Evolutionary conservation across 2,888 invertebrate genomes (phyloP).

Genomic region (Laspeyria flexula): DNA sequence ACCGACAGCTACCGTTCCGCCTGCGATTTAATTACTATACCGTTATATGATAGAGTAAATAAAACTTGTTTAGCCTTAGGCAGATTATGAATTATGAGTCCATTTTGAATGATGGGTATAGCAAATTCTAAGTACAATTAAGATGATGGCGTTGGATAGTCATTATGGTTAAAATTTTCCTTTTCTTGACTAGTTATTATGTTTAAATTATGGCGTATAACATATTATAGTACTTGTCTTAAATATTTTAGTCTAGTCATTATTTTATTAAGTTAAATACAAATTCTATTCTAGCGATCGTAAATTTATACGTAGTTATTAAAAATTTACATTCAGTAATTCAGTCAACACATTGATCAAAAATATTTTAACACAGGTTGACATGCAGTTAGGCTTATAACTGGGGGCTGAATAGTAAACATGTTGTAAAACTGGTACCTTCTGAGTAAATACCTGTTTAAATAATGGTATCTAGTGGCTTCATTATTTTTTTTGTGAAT

Average conservation of each 20-base stretch:
- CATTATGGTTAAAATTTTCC: neutral
- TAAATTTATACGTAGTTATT: neutral
- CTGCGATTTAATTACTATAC: constrained; percentile 60
- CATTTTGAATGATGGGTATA: constrained; percentile 8
- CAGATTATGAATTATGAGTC: constrained; percentile 29
- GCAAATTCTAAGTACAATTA: neutral
- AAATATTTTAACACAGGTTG: constrained; percentile 29
- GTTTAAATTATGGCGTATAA: too few relatives aligned
- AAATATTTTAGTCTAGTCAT: too few relatives aligned
- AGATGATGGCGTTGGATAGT: neutral
- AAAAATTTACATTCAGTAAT: too few relatives aligned
- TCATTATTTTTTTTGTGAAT: constrained; percentile 31
- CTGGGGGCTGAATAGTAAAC: constrained; percentile 21
- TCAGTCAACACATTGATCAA: constrained; percentile 21
- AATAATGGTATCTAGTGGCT: constrained; percentile 33
- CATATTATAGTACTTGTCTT: too few relatives aligned
- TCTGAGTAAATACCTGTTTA: constrained; percentile 41
- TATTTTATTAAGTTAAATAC: too few relatives aligned
- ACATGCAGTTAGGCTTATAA: constrained; percentile 17
- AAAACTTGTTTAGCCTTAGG: constrained; percentile 47
- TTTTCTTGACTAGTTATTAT: too few relatives aligned
- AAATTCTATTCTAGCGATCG: constrained; percentile 15
- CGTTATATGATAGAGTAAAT: constrained; percentile 55
- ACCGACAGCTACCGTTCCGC: constrained; percentile 63
- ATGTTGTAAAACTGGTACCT: constrained; percentile 30